Conservation (phyloP, 2,797 vertebrate species). For the Parotocinclus haroldoi region DNA sequence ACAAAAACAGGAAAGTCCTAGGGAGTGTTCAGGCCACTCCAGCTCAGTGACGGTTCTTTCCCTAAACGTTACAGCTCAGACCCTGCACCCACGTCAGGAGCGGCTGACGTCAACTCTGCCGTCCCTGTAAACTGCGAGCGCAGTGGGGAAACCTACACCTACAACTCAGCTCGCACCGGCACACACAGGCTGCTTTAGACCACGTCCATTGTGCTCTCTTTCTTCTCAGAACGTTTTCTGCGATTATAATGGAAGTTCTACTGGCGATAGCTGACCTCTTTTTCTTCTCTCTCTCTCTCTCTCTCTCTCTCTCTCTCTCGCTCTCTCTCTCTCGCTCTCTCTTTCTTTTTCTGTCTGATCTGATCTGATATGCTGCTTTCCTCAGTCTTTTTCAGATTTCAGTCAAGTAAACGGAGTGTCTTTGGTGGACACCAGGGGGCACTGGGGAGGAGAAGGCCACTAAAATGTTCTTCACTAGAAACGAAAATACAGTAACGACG, state of each 20-base stretch:
- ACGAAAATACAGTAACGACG: constrained; percentile 67
- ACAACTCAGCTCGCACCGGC: constrained; percentile 40
- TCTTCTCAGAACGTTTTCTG: neutral
- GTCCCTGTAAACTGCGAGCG: constrained; percentile 44
- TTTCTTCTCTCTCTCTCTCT: constrained; percentile 31
- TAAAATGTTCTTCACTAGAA: constrained; percentile 64
- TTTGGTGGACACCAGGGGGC: constrained; percentile 59
- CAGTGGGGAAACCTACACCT: constrained; percentile 46
- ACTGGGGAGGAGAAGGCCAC: constrained; percentile 66
- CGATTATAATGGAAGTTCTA: constrained; percentile 39
- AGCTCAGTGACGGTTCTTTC: constrained; percentile 57
- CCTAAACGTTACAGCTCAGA: constrained; percentile 62
- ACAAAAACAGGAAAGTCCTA: constrained; percentile 59
- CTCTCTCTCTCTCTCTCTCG: constrained; percentile 22
- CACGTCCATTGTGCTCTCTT: constrained; percentile 7
- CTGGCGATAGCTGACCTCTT: constrained; percentile 30
- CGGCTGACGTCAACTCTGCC: constrained; percentile 52
- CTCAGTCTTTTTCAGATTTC: constrained; percentile 49
- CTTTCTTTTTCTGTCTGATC: constrained; percentile 22
- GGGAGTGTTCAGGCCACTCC: constrained; percentile 59
- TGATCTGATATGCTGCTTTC: constrained; percentile 29
- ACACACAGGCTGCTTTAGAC: constrained; percentile 38
- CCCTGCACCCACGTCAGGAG: constrained; percentile 42
- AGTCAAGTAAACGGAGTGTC: constrained; percentile 60
- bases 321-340: constrained; percentile 22